phyloP scores from a whole-genome alignment of 2,113 vertebrate species.

The Brachyhypopomus gauderio region DNA sequence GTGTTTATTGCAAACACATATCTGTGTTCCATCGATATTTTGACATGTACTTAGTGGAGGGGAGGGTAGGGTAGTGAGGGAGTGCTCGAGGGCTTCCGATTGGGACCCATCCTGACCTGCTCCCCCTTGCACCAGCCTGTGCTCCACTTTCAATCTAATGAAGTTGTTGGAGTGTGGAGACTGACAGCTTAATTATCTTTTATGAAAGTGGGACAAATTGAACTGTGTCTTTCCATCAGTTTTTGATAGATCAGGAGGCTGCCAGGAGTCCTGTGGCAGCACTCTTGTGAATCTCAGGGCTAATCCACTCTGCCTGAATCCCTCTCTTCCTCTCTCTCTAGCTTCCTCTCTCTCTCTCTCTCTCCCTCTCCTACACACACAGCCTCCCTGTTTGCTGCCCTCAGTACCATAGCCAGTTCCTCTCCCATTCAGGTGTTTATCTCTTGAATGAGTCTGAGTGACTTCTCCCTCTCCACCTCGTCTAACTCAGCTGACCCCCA shows the following conservation, averaged over 20 bases:
- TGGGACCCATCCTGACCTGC: slow-evolving; percentile 51
- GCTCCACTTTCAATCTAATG: slow-evolving; percentile 88
- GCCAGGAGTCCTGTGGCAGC: slow-evolving; percentile 81
- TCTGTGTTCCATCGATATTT: slow-evolving; percentile 71
- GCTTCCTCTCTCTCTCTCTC: slow-evolving; percentile 58
- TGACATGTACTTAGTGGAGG: slow-evolving; percentile 76
- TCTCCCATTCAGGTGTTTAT: background rate
- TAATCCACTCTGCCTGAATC: slow-evolving; percentile 82
- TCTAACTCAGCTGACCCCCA: slow-evolving; percentile 49
- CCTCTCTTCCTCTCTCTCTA: slow-evolving; percentile 68
- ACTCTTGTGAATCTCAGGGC: slow-evolving; percentile 80
- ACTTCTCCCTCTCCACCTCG: slow-evolving; percentile 65
- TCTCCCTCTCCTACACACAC: background rate
- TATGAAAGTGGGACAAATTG: slow-evolving; percentile 99
- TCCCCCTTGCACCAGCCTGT: slow-evolving; percentile 72
- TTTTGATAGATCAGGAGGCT: slow-evolving; percentile 85
- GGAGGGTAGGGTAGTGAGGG: slow-evolving; percentile 37
- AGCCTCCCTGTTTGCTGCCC: background rate
- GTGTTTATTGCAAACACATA: slow-evolving; percentile 55
- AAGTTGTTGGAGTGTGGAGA: slow-evolving; percentile 92
- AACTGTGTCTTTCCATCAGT: slow-evolving; percentile 97
- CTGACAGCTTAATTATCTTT: slow-evolving; percentile 99
- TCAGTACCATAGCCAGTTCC: slow-evolving; percentile 9
- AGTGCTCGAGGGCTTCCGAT: slow-evolving; percentile 44
- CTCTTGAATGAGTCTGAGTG: slow-evolving; percentile 58